Percentiles rank a stretch among this genome's conserved stretches.
Conservation (phyloP, 1,140 invertebrate genomes). For the Watersipora subatra region DNA sequence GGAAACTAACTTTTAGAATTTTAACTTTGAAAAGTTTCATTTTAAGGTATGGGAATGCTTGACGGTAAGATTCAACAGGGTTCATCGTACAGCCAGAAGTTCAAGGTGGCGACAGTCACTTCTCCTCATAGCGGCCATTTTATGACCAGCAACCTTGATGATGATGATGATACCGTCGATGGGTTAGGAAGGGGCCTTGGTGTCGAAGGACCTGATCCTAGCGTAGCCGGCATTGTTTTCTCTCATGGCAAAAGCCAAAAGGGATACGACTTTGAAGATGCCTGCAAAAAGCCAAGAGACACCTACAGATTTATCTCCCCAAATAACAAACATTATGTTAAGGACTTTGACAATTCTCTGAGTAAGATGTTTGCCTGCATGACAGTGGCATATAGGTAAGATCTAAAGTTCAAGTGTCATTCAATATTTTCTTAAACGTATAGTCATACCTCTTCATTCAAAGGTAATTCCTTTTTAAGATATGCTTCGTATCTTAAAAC, state of each 20-base stretch:
- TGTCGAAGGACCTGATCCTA: constrained; percentile 27
- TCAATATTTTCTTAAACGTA: too few species aligned
- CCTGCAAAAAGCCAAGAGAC: constrained; percentile 39
- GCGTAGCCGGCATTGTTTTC: constrained; percentile 12
- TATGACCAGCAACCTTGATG: constrained; percentile 85
- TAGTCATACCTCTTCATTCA: too few species aligned
- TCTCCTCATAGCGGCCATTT: constrained; percentile 92
- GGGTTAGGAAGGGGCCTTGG: constrained; percentile 52
- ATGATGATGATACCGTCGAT: constrained; percentile 79
- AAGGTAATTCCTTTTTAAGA: too few species aligned
- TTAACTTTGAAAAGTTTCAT: too few species aligned
- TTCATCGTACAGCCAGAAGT: neutral
- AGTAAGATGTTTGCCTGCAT: constrained; percentile 91
- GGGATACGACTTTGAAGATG: constrained; percentile 35
- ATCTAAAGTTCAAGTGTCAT: constrained; percentile 4
- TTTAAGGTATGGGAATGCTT: too few species aligned
- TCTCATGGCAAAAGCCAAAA: constrained; percentile 9
- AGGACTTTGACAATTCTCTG: constrained; percentile 60
- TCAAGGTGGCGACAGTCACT: neutral
- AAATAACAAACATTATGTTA: neutral
- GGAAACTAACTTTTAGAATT: too few species aligned
- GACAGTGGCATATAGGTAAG: constrained; percentile 87
- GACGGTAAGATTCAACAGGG: too few species aligned
- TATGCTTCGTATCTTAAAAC: too few species aligned
- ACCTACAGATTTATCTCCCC: constrained; percentile 47